Evolutionary conservation across 2,888 invertebrate species (phyloP).

Genomic region (Lycaena phlaeas): DNA sequence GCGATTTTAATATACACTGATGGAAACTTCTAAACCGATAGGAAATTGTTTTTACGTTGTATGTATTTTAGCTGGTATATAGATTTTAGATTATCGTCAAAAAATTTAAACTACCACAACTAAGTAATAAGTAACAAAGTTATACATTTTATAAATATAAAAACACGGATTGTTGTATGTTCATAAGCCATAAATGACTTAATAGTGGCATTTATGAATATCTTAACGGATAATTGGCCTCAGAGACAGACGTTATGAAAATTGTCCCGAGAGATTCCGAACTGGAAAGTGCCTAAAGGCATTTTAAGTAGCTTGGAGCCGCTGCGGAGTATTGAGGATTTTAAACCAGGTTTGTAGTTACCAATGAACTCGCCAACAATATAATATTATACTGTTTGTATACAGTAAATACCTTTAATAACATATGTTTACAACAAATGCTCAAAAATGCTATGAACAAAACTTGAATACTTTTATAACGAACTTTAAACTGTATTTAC

Average conservation of each 20-base stretch:
- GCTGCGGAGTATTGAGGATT: constrained; percentile 34
- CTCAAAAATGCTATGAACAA: neutral
- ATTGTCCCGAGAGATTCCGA: constrained; percentile 29
- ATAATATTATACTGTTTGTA: neutral
- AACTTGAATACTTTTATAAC: neutral
- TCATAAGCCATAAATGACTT: no score
- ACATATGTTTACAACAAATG: neutral
- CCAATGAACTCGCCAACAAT: constrained; percentile 28
- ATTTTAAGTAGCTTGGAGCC: constrained; percentile 27
- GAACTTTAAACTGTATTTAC: neutral
- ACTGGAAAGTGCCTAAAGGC: constrained; percentile 19
- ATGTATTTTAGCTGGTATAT: no score
- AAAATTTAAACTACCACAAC: no score
- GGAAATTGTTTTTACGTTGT: no score
- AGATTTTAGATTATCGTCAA: no score
- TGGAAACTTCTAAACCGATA: no score
- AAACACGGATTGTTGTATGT: no score
- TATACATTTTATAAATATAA: no score
- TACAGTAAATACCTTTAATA: constrained; percentile 1
- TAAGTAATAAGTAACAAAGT: no score
- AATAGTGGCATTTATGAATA: constrained; percentile 15
- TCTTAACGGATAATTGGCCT: constrained; percentile 29
- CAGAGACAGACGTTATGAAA: constrained; percentile 19
- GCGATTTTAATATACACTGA: no score
- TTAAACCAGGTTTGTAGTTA: constrained; percentile 47